Evolutionary conservation across 2,888 invertebrate species (phyloP), one percentile per base, ranked within the genome.

Genomic region (Acanthosepion esculentum): DNA sequence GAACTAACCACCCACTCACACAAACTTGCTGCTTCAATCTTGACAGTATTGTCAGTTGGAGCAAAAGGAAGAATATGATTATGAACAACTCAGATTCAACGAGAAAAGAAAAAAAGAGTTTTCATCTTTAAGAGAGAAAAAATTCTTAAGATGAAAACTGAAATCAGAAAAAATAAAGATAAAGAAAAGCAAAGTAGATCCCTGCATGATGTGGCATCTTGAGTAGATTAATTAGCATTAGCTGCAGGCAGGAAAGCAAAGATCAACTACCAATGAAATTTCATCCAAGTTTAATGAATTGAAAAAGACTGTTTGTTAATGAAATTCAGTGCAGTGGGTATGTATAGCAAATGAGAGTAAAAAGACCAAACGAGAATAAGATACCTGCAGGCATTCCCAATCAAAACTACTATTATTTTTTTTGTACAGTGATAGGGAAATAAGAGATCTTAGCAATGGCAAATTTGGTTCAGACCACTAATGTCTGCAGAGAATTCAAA

Each of bases 211-310:
- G 29, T 8, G 29, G 29, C 78, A 78, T 78, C 78, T 78, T 29
- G 78, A 78, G 78, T 78, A 78, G 78, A 78, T 78, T 78, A 78
- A 78, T 78, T 78, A 78, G n/a, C 78, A 64, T 78, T n/a, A 78
- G 78, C 78, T 78, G 78, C n/a, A 78, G 78, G 78, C 78, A 78
- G n/a, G 78, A 78, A 78, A 78, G n/a, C n/a, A 78, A 78, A 78
- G 33, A n/a, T 78, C 15, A 78, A 33, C 78, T 33, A 78, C 78
- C n/a, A 78, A 78, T 78, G 78, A 78, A 78, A 78, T 78, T 78
- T n/a, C 33, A n/a, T 78, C 78, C n/a, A 5, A 78, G 78, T 78
- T 78, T 78, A 78, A 78, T n/a, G 78, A 78, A 78, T 78, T 33
- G 78, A 78, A 78, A 78, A 78, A n/a, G 78, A 78, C n/a, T 1